These are phyloP conservation scores for Athene cunicularia DNA, from an alignment of 2,113 vertebrate species.

Conservation along the genomic window DNA sequence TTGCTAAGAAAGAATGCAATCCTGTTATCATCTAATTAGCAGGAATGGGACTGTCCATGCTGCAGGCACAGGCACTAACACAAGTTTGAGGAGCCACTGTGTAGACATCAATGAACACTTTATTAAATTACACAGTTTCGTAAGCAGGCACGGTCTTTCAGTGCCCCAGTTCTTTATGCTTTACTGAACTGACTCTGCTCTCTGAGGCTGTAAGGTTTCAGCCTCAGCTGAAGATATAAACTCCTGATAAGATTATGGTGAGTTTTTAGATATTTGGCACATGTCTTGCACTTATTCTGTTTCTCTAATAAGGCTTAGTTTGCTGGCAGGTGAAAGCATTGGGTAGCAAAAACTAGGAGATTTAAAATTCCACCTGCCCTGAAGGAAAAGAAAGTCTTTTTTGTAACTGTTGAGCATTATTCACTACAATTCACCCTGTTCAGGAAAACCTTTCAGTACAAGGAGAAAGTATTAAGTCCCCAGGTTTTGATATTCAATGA, in stretches of 20 bases:
- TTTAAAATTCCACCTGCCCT: constrained; percentile 24
- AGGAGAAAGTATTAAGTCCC: not conserved
- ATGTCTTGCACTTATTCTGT: constrained; percentile 2
- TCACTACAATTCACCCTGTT: not conserved
- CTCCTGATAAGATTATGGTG: constrained; percentile 59
- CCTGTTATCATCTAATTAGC: constrained; percentile 69
- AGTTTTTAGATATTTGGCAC: constrained; percentile 47
- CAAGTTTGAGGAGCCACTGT: constrained; percentile 59
- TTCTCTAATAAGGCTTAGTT: constrained; percentile 51
- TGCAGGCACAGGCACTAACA: constrained; percentile 58
- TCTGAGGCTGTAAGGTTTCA: constrained; percentile 63
- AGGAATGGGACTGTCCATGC: constrained; percentile 55
- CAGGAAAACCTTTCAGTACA: not conserved
- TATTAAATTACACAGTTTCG: constrained; percentile 77
- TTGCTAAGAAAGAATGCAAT: constrained; percentile 57
- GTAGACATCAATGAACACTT: constrained; percentile 72
- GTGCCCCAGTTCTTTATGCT: constrained; percentile 55
- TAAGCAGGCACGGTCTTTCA: constrained; percentile 63
- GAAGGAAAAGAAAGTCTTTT: not conserved
- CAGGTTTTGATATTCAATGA: not conserved
- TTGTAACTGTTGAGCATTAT: not conserved
- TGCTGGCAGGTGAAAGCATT: constrained; percentile 37
- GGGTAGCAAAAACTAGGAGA: not conserved
- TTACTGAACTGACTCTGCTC: constrained; percentile 41
- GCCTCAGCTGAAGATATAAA: constrained; percentile 43